Evolutionary conservation across 1,140 invertebrate genomes (phyloP).

Genomic region (Pseudobourletiella spinata): DNA sequence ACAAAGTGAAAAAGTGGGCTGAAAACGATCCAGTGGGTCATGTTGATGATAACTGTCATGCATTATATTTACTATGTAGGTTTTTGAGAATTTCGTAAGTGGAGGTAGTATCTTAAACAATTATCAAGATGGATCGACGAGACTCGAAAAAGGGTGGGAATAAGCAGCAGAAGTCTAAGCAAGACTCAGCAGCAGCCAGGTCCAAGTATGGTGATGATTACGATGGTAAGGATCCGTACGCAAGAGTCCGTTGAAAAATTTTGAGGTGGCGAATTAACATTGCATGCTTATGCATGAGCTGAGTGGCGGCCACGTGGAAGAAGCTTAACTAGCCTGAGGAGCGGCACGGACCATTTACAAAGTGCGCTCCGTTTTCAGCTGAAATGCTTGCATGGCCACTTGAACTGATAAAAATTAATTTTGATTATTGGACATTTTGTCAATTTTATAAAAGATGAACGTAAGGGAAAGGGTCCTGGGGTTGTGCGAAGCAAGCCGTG

Average conservation of each 20-base stretch:
- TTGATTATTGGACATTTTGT: not conserved
- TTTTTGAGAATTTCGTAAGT: not conserved
- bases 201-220: not conserved
- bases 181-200: not conserved
- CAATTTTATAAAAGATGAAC: not conserved
- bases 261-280: not conserved
- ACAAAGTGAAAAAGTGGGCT: no score
- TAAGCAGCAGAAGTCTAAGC: not conserved
- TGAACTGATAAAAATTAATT: not conserved
- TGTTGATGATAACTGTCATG: no score
- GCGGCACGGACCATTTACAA: no score
- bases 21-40: no score
- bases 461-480: constrained; percentile 20
- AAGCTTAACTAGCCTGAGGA: no score
- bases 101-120: not conserved
- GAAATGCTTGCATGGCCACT: not conserved
- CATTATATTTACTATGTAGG: not conserved
- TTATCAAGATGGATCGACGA: constrained; percentile 1
- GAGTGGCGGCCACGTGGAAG: no score
- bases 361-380: not conserved
- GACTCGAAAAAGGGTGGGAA: constrained; percentile 8
- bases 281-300: not conserved
- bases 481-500: constrained; percentile 54
- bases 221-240: not conserved
- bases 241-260: not conserved